phyloP scores from a whole-genome alignment of 37 sponge, comb jelly and placozoan genomes.

The Haliclona indistincta region DNA sequence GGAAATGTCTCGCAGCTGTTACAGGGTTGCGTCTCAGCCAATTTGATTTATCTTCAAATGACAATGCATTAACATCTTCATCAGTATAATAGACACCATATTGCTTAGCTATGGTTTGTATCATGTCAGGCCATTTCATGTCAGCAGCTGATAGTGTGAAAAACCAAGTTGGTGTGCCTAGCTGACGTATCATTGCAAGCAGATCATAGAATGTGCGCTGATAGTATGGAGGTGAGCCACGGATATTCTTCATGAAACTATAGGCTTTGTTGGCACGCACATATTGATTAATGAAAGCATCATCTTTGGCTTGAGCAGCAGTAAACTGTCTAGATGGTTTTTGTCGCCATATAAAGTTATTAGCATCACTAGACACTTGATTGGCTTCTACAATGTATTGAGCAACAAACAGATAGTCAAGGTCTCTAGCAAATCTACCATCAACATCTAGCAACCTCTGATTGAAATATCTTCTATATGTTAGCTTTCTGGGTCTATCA shows the following conservation, averaged over 20 bases:
- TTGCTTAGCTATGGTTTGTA: slow-evolving; percentile 14
- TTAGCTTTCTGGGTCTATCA: slow-evolving; percentile 8
- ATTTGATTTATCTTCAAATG: slow-evolving; percentile 11
- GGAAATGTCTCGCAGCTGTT: slow-evolving; percentile 26
- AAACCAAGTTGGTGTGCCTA: slow-evolving; percentile 33
- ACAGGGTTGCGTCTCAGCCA: slow-evolving; percentile 18
- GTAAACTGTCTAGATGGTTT: not conserved
- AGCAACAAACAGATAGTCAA: slow-evolving; percentile 34
- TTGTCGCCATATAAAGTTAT: slow-evolving; percentile 6
- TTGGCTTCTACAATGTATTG: slow-evolving; percentile 32
- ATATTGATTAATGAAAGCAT: not conserved
- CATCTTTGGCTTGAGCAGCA: not conserved
- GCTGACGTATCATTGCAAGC: slow-evolving; percentile 22
- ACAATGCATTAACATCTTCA: not conserved
- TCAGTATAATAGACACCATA: slow-evolving; percentile 1
- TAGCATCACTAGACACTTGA: slow-evolving; percentile 21
- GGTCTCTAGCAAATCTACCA: slow-evolving; percentile 28
- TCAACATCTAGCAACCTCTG: slow-evolving; percentile 21
- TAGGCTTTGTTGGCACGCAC: slow-evolving; percentile 6
- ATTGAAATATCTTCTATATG: slow-evolving; percentile 35
- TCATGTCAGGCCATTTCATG: slow-evolving; percentile 13
- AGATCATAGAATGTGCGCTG: slow-evolving; percentile 11
- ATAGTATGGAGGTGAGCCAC: slow-evolving; percentile 16
- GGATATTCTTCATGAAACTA: slow-evolving; percentile 15
- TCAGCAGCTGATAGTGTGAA: slow-evolving; percentile 14